phyloP scores from a whole-genome alignment of 1,140 invertebrate genomes.

The Drosophila parabipectinata region DNA sequence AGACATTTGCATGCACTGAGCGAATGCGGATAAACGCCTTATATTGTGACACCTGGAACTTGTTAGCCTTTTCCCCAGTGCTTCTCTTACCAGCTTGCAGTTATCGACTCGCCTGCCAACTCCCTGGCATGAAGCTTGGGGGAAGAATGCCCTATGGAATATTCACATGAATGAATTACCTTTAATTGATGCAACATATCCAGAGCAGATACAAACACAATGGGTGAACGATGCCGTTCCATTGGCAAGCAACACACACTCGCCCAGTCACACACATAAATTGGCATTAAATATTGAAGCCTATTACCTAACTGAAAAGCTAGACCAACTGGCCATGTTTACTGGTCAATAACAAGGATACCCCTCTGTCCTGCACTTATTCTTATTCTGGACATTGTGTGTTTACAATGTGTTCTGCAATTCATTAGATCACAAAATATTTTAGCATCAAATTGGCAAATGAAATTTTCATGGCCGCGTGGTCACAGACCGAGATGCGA shows the following conservation, averaged over 20 bases:
- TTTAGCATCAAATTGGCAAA: slow-evolving; percentile 71
- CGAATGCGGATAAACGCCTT: slow-evolving; percentile 1
- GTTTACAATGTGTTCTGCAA: slow-evolving; percentile 52
- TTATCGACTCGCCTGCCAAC: slow-evolving; percentile 29
- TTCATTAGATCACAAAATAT: slow-evolving; percentile 70
- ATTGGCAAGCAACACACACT: background rate
- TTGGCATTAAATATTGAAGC: slow-evolving; percentile 79
- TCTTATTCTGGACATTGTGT: slow-evolving; percentile 16
- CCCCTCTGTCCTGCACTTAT: background rate
- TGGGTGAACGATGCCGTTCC: slow-evolving; percentile 10
- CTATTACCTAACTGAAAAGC: slow-evolving; percentile 60
- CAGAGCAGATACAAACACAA: slow-evolving; percentile 26
- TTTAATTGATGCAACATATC: slow-evolving; percentile 78
- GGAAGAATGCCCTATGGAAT: slow-evolving; percentile 60
- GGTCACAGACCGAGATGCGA: background rate
- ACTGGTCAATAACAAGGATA: slow-evolving; percentile 24
- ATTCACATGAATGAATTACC: slow-evolving; percentile 79
- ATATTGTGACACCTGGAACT: no score
- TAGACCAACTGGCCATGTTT: slow-evolving; percentile 48
- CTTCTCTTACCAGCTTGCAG: slow-evolving; percentile 2
- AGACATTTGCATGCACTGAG: slow-evolving; percentile 34
- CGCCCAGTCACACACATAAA: slow-evolving; percentile 57
- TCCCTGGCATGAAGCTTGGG: background rate
- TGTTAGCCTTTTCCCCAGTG: background rate
- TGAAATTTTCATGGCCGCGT: slow-evolving; percentile 55